Evolutionary conservation across 2,113 vertebrate genomes (phyloP), one percentile per base, ranked within the genome.

Genomic region (Cyanoliseus patagonus): DNA sequence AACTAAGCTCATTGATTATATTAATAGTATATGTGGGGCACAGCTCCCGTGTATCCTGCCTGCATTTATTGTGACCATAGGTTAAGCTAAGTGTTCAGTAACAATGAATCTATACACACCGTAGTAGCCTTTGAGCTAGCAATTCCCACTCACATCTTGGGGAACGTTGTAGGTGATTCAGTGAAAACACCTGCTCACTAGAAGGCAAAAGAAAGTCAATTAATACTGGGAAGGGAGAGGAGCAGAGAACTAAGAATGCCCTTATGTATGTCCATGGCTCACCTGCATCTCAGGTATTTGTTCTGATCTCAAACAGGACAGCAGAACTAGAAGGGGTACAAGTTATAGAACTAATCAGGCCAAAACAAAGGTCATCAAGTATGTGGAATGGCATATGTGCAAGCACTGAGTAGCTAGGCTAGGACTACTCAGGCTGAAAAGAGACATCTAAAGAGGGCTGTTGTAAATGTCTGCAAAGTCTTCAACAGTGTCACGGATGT

Each of bases 211-310:
- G 49, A 24, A 39, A 75, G 44, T 22, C 11, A 53, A 9, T 31
- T 16, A 53, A 13, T 66, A 53, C 10, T 39, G 35, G 42, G 41
- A 53, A 73, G 4, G 18, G 35, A 41, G 55, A 76, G 33, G 70
- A 64, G 10, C 30, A 17, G 25, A 51, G 49, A 94, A 53, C 10
- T 30, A 8, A 47, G 51, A 70, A 35, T 19, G 17, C 30, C 2
- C 0, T 80, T 64, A 11, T 1, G 4, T 52, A 5, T 73, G 9
- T 66, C 10, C 0, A 0, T 37, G 51, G 18, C 66, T 87, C 62
- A 31, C 19, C 44, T 79, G 19, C 20, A 49, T 69, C 59, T 91
- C 31, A 14, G 11, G 15, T 67, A 13, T 46, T 1, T 62, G 49
- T 47, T 47, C 27, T 78, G 16, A 20, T 24, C 46, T 77, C 55